phyloP scores from a whole-genome alignment of 1,140 invertebrate genomes.

The Drosophila sp. region DNA sequence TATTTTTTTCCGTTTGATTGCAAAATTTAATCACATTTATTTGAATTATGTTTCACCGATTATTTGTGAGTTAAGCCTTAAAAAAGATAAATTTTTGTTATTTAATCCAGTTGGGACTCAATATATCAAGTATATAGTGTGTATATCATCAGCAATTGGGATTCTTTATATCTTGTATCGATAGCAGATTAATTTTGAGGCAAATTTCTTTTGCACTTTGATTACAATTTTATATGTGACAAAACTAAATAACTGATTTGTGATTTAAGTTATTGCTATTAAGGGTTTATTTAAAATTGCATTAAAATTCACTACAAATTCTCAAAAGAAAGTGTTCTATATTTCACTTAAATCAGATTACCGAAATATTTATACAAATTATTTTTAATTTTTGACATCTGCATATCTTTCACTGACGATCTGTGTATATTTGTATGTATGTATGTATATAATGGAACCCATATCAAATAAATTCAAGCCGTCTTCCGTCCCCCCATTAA shows the following conservation, averaged over 20 bases:
- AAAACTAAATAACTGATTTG: no score
- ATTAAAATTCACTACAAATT: no score
- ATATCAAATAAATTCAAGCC: slow-evolving; percentile 61
- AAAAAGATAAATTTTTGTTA: not conserved
- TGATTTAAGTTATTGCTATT: no score
- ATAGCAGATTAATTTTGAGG: no score
- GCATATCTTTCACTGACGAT: slow-evolving; percentile 48
- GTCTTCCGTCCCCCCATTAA: slow-evolving; percentile 49
- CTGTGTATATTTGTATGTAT: slow-evolving; percentile 7
- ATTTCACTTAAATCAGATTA: not conserved
- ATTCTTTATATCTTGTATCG: no score
- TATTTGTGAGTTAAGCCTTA: not conserved
- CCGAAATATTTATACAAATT: not conserved
- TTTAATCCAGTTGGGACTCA: no score
- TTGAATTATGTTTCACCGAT: not conserved
- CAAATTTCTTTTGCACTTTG: no score
- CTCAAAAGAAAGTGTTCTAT: not conserved
- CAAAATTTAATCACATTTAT: not conserved
- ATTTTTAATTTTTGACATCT: slow-evolving; percentile 1
- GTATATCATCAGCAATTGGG: no score
- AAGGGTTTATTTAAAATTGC: no score
- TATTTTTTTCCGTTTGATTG: not conserved
- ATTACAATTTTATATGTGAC: no score
- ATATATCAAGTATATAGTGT: no score
- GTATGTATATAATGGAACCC: not conserved